phyloP scores from a whole-genome alignment of 1,140 invertebrate species.

The Venustaconcha ellipsiformis region DNA sequence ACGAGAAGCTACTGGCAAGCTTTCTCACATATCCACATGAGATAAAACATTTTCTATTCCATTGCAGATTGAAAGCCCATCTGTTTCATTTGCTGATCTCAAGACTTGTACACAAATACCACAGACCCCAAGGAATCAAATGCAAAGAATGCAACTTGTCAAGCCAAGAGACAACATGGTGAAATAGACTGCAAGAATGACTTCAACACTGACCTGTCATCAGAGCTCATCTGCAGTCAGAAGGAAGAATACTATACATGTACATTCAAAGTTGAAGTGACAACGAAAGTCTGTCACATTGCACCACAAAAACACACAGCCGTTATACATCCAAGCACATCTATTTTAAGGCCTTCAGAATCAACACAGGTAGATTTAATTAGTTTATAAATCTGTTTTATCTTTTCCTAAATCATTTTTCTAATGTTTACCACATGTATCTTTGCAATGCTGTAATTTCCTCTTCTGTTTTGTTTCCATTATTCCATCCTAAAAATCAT shows the following conservation, averaged over 20 bases:
- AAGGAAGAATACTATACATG: constrained; percentile 31
- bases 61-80: constrained; percentile 40
- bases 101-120: constrained; percentile 16
- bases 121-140: constrained; percentile 11
- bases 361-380: neutral
- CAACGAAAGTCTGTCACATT: constrained; percentile 17
- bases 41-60: constrained; percentile 1
- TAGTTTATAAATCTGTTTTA: too few species aligned
- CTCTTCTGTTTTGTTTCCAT: too few species aligned
- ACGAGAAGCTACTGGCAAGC: too few species aligned
- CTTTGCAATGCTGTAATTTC: too few species aligned
- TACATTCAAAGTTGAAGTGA: constrained; percentile 14
- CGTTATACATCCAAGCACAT: constrained; percentile 41
- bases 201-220: constrained; percentile 29
- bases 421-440: too few species aligned
- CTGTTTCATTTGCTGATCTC: constrained; percentile 44
- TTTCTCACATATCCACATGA: too few species aligned
- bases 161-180: constrained; percentile 33
- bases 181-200: constrained; percentile 32
- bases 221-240: constrained; percentile 25
- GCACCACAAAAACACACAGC: constrained; percentile 34
- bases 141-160: constrained; percentile 2
- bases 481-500: too few species aligned
- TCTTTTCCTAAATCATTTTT: too few species aligned
- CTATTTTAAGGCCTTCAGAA: constrained; percentile 23